A percentile compares a stretch with the other conserved stretches of the same genome.
phyloP scores from a whole-genome alignment of 2,113 vertebrate genomes.

The Ibidorhyncha struthersii region DNA sequence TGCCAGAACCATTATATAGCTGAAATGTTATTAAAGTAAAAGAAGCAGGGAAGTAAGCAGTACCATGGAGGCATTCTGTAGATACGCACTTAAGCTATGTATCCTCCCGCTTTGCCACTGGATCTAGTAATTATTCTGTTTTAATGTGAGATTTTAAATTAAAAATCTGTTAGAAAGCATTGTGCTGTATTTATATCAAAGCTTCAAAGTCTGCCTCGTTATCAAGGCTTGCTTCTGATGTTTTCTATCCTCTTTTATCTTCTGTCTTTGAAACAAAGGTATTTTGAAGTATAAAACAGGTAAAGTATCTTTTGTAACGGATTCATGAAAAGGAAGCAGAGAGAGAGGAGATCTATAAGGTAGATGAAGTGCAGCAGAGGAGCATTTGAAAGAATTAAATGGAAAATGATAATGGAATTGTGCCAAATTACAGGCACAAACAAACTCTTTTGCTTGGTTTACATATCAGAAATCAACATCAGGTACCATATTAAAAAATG shows the following conservation, averaged over 20 bases:
- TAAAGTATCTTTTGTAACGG: constrained; percentile 21
- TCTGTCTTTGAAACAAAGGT: constrained; percentile 48
- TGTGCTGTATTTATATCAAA: constrained; percentile 42
- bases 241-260: constrained; percentile 48
- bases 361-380: neutral
- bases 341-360: neutral
- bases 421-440: neutral
- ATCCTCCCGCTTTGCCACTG: neutral
- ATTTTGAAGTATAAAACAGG: constrained; percentile 64
- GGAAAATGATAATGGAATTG: neutral
- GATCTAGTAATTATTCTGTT: neutral
- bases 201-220: constrained; percentile 40
- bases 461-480: neutral
- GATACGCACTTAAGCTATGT: neutral
- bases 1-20: neutral
- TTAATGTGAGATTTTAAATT: constrained; percentile 49
- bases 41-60: neutral
- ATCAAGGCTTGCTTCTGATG: constrained; percentile 41
- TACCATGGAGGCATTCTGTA: neutral
- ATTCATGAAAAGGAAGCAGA: neutral
- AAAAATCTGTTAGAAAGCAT: constrained; percentile 45
- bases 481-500: neutral
- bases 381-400: constrained; percentile 12
- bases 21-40: neutral
- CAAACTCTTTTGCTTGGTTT: neutral